Evolutionary conservation across 2,888 invertebrate species (phyloP), one percentile per base, ranked within the genome.

Genomic region (Odontocolon sp.): DNA sequence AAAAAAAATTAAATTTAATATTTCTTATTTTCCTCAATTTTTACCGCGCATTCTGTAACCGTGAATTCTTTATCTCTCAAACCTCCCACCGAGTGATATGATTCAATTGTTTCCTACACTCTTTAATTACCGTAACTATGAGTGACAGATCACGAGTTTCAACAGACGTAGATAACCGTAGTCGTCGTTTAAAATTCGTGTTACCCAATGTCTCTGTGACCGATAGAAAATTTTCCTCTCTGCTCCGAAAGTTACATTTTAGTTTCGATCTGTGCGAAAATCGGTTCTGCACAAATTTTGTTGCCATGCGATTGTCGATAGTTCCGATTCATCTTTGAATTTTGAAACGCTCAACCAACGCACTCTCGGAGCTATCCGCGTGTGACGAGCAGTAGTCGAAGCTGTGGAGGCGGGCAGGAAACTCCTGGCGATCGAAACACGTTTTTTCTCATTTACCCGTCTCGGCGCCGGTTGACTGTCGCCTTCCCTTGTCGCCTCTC

Each of bases 121-220:
- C 59, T 66, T 71, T 66, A 76, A 76, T 70, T 66, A 67, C 36
- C 61, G 23, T 47, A 76, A 70, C 76, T 64, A 71, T 70, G 76
- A 76, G 66, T 67, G 70, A 76, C 70, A 59, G 69, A 75, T 70
- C 75, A 59, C 75, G 76, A 66, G 70, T 16, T 36, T 50, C n/a
- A 9, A 28, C 11, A 52, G 2, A 28, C 42, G 18, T 2, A 5
- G 36, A 23, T 3, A n/a, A 14, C 31, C 21, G 36, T 36, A 33
- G 14, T 16, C 47, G 63, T 38, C 36, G 36, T 64, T 64, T 50
- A 45, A 47, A 36, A 47, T 31, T 45, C 45, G 33, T 45, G 45
- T 47, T 31, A 9, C 31, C 18, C 31, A 47, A 42, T 61, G n/a
- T 61, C 26, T 16, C 31, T 9, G 28, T 21, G 31, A 31, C n/a